These are phyloP conservation scores for Drosophila sulfurigaster DNA, from an alignment of 1,140 invertebrate genomes.

Conservation along the genomic window DNA sequence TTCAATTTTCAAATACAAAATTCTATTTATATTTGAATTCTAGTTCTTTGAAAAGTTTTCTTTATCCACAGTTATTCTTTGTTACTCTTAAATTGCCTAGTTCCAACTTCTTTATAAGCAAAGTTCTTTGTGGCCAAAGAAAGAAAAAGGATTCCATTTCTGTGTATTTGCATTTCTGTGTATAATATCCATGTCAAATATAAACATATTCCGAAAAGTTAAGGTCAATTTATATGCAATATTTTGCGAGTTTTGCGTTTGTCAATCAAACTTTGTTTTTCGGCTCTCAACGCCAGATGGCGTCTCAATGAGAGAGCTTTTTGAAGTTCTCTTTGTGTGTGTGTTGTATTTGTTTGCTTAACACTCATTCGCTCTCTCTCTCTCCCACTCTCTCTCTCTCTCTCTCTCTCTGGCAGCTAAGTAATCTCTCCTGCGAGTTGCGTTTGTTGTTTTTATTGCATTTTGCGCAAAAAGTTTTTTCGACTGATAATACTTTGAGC, in stretches of 20 bases:
- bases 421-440: constrained; percentile 29
- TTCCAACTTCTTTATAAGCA: too few relatives aligned
- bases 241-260: constrained; percentile 15
- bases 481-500: constrained; percentile 53
- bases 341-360: background rate
- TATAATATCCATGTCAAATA: background rate
- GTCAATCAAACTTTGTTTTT: constrained; percentile 19
- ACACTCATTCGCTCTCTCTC: background rate
- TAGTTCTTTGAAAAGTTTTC: too few relatives aligned
- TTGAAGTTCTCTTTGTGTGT: constrained; percentile 10
- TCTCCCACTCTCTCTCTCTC: background rate
- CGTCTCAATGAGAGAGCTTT: constrained; percentile 4
- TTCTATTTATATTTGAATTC: too few relatives aligned
- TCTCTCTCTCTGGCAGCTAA: too few relatives aligned
- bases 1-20: too few relatives aligned
- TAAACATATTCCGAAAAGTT: constrained; percentile 2
- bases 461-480: constrained; percentile 37
- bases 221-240: constrained; percentile 16
- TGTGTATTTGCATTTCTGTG: too few relatives aligned
- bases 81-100: too few relatives aligned
- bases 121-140: too few relatives aligned
- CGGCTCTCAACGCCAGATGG: constrained; percentile 27
- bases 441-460: constrained; percentile 38
- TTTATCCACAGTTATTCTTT: too few relatives aligned
- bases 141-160: too few relatives aligned